These are phyloP conservation scores for Ramphastos sulfuratus DNA, from an alignment of 2,113 vertebrate species.

Conservation along the genomic window DNA sequence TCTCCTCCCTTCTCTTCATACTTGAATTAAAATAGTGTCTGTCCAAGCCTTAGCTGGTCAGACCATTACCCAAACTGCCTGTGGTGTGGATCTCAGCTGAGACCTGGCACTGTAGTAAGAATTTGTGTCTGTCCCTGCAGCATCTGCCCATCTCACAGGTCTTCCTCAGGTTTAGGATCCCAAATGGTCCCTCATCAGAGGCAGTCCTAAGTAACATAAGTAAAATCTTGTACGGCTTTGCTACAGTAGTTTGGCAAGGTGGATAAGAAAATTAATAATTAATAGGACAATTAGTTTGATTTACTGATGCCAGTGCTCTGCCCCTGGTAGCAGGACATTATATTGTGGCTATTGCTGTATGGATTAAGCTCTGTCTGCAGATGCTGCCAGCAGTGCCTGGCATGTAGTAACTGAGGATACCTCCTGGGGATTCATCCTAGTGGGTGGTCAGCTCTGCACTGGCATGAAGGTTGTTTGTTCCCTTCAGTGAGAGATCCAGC, in stretches of 20 bases:
- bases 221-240: background rate
- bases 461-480: background rate
- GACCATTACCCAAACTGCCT: background rate
- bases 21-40: conserved; percentile 22
- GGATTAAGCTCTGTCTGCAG: background rate
- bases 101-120: background rate
- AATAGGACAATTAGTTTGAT: background rate
- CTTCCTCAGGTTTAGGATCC: background rate
- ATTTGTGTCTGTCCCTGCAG: background rate
- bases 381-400: background rate
- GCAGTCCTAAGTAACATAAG: background rate
- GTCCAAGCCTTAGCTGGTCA: conserved; percentile 6
- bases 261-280: background rate
- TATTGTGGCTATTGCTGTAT: accelerated
- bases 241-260: background rate
- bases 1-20: background rate
- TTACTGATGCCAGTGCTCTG: background rate
- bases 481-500: background rate
- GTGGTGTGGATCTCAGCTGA: background rate
- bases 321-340: background rate
- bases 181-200: background rate
- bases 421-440: background rate
- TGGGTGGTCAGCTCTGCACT: background rate
- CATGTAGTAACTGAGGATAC: background rate
- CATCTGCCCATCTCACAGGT: background rate